These are phyloP conservation scores for Scylla paramamosain DNA, from an alignment of 1,140 invertebrate species.

Conservation along the genomic window DNA sequence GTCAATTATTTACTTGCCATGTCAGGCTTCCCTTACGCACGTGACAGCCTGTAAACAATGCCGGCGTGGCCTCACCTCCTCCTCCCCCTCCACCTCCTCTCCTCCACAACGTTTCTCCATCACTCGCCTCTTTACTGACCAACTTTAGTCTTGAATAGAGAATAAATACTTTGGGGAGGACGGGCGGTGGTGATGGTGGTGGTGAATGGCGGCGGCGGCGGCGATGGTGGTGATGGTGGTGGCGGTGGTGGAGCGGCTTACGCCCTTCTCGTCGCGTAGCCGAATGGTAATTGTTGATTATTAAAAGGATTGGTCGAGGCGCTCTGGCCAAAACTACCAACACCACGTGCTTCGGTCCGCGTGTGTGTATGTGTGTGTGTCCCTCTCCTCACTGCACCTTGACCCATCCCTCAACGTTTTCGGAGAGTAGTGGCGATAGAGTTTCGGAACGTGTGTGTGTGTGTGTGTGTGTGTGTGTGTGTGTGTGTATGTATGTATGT, in stretches of 20 bases:
- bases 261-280: constrained; percentile 58
- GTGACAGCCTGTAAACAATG: constrained; percentile 77
- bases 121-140: constrained; percentile 43
- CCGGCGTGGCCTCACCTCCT: constrained; percentile 60
- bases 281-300: constrained; percentile 75
- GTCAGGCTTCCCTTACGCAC: constrained; percentile 76
- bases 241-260: constrained; percentile 51
- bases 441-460: neutral
- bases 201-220: constrained; percentile 40
- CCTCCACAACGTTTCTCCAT: constrained; percentile 57
- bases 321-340: constrained; percentile 67
- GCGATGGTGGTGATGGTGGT: constrained; percentile 50
- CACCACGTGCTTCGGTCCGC: constrained; percentile 66
- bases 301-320: constrained; percentile 71
- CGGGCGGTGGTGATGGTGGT: constrained; percentile 18
- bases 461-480: neutral
- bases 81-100: constrained; percentile 2
- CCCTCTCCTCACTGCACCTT: neutral
- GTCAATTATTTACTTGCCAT: constrained; percentile 77
- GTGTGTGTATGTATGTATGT: neutral
- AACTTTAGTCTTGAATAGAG: constrained; percentile 59
- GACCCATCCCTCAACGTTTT: constrained; percentile 59
- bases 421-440: neutral
- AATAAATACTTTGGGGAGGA: constrained; percentile 56
- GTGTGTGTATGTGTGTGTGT: constrained; percentile 36